These are phyloP conservation scores for Patiria pectinifera DNA, from an alignment of 53 echinoderm and acorn worm genomes.

Conservation along the genomic window DNA sequence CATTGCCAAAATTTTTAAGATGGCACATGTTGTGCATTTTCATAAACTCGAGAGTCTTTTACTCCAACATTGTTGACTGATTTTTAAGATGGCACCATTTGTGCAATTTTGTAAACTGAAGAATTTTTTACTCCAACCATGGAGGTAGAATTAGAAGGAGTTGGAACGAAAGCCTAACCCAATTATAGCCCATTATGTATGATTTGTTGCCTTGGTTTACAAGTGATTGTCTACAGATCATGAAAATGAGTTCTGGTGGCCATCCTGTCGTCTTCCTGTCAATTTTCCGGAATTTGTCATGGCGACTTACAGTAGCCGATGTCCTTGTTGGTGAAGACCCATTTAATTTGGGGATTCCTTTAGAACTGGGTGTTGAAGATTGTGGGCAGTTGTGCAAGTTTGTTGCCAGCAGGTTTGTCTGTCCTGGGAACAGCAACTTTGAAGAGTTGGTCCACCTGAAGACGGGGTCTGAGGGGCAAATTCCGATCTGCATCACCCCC, in stretches of 20 bases:
- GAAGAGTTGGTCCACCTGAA: neutral
- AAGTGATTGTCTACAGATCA: constrained; percentile 16
- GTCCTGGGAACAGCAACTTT: neutral
- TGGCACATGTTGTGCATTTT: too few relatives aligned
- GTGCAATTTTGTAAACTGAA: too few relatives aligned
- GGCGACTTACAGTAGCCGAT: constrained; percentile 2
- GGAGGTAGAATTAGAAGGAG: too few relatives aligned
- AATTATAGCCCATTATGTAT: too few relatives aligned
- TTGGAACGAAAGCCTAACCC: too few relatives aligned
- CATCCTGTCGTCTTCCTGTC: neutral
- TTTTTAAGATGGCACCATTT: too few relatives aligned
- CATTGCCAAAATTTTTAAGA: too few relatives aligned
- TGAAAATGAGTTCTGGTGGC: constrained; percentile 9
- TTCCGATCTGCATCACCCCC: neutral
- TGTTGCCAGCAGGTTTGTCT: neutral
- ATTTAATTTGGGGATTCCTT: neutral
- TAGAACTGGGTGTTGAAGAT: neutral
- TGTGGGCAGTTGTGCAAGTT: neutral
- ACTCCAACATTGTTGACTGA: too few relatives aligned
- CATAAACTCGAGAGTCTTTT: too few relatives aligned
- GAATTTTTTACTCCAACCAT: too few relatives aligned
- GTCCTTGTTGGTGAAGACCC: neutral
- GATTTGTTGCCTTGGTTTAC: constrained; percentile 8
- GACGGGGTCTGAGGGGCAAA: neutral
- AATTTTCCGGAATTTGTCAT: neutral